Evolutionary conservation across 2,113 vertebrate species (phyloP), one percentile per base, ranked within the genome.

Genomic region (Pao palembangensis): DNA sequence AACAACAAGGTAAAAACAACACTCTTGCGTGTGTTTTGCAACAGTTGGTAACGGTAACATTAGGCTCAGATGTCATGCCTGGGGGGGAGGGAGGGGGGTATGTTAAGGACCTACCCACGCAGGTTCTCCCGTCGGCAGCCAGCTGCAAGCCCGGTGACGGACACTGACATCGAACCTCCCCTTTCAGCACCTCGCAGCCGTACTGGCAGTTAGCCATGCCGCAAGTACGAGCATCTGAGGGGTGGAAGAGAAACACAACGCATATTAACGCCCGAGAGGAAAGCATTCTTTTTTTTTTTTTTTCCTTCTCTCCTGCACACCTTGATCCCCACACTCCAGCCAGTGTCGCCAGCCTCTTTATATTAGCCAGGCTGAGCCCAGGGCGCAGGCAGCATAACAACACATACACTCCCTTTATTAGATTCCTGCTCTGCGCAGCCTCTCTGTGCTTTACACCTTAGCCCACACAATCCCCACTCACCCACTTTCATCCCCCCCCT

Each of bases 141-240:
- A 99, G 92, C 88, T 94, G 95, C 51, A 99, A 88, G 12, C 97
- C 96, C 0, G 96, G 94, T 1, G 96, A 95, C 6, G 96, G 97
- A 70, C 96, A 99, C 68, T 93, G 95, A 79, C 97, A 99, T 48
- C 87, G 92, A 12, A 96, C 88, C 28, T 98, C 94, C 43, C 96
- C 97, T 81, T 98, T 98, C 75, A 93, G 80, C 1, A 98, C 85
- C 3, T 98, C 95, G 46, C 97, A 98, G 81, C 96, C 97, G 10
- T 99, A 98, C 84, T 99, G 97, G 73, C 97, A 99, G 88, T 98
- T 98, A 20, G 97, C 97, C 96, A 97, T 92, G 2, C 92, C 92
- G 73, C 97, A 99, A 0, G 94, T 91, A 41, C 92, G 90, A 51
- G 91, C 90, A 79, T 91, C 97, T 99, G 80, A 20, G 31, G 67